Evolutionary conservation across 1,140 invertebrate species (phyloP), one percentile per base, ranked within the genome.

Genomic region (Heliconius hewitsoni): DNA sequence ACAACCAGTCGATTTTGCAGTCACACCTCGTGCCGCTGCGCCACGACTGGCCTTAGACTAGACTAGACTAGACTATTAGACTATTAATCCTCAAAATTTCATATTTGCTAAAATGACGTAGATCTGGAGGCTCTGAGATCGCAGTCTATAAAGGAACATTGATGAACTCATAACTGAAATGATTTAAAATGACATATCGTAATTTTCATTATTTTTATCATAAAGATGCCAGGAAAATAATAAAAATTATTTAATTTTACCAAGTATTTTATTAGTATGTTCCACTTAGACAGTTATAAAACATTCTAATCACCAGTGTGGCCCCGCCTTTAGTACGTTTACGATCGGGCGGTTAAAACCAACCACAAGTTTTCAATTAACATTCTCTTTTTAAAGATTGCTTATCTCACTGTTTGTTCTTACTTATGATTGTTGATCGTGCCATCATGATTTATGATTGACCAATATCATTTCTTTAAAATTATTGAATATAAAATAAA

Each of bases 381-480:
- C 80, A 80, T 86, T 86, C 85, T 83, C 85, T 86, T 86, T 86
- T 86, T 85, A 82, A 85, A 83, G 85, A 86, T 86, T 83, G 82
- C 82, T 83, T 86, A 85, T 86, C 85, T 81, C 80, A 82, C 78
- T 86, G 77, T 84, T 84, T 84, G 81, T 82, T 83, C 79, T 85
- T 85, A 83, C 81, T 79, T 79, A 70, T 84, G 83, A 84, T 86
- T 81, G 83, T 84, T 80, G 81, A 85, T 86, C 81, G 81, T 81
- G 80, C 82, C 80, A 82, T 78, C 80, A 84, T 85, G 85, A 85
- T 86, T 86, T 86, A 85, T 86, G 78, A 11, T 46, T 46, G 13
- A 42, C 76, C 73, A 76, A 83, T 73, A 83, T 83, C 82, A 82
- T 81, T 73, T 81, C 77, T 81, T 78, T 72, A 3, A 23, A 23